Base-by-base conservation (phyloP, 2,888 invertebrate genomes). In the Hypsopygia costalis region DNA sequence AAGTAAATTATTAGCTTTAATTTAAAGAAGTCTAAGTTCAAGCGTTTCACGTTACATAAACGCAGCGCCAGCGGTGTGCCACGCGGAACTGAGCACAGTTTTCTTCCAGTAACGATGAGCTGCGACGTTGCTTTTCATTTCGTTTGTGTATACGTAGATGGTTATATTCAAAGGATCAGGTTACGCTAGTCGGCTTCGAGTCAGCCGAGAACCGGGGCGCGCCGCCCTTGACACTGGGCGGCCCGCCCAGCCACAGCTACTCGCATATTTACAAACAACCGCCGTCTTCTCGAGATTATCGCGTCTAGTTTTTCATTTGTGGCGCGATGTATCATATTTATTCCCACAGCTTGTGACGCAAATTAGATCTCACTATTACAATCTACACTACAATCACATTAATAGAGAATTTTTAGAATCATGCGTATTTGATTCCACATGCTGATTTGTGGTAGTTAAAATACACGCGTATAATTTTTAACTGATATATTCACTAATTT, bases 171-270 rank as follows among this genome's bases (percentile, higher is more conserved):
- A 56, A 49, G 53, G 67, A 39, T 66, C 71, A 54, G 46, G 49
- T 51, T 62, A 62, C 43, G 53, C 47, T 66, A 68, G 70, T 44
- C 50, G 56, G 50, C 46, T 51, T 16, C 16, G 4, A 16, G 16
- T 16, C 16, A 16, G 16, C 16, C 3, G 4, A 56, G 52, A 46
- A 55, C 49, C 51, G 52, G 60, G 52, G 65, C 66, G 64, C 58
- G 66, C 57, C 69, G 80, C 62, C 81, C 82, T 83, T 85, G 83
- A 78, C 81, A 77, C 69, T 75, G 70, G 58, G 50, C n/a, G 58
- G 4, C 3, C 16, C 48, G 61, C 27, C 27, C 33, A 27, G 25
- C 31, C 20, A 16, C 25, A 37, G 51, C 55, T 57, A 50, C 58
- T 58, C 54, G 58, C 65, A 57, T 70, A 72, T 72, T 69, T 72